Percentiles rank a stretch among this genome's conserved stretches.
Conservation (phyloP, 2,797 vertebrate genomes). For the Balearica regulorum region DNA sequence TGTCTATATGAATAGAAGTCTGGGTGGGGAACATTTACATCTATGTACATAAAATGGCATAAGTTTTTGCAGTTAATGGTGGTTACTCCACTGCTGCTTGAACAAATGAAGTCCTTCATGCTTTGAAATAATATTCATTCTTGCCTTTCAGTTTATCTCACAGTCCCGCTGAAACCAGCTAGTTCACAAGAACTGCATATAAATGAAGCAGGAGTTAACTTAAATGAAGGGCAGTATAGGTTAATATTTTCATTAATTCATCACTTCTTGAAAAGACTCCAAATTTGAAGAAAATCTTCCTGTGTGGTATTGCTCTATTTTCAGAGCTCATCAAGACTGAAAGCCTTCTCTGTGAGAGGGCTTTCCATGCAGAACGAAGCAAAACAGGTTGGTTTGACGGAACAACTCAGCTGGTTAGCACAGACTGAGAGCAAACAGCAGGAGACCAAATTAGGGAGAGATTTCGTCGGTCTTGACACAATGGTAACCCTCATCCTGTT, state of each 20-base stretch:
- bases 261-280: constrained; percentile 6
- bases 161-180: constrained; percentile 6
- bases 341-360: neutral
- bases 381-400: neutral
- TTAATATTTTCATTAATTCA: constrained; percentile 32
- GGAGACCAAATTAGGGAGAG: neutral
- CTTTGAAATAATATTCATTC: constrained; percentile 16
- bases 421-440: constrained; percentile 7
- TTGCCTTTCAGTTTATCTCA: constrained; percentile 21
- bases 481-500: neutral
- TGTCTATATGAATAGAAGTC: neutral
- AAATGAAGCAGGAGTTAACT: constrained; percentile 16
- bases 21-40: neutral
- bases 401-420: neutral
- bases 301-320: neutral
- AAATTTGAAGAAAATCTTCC: constrained; percentile 19
- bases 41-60: neutral
- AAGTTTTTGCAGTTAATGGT: neutral
- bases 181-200: neutral
- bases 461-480: neutral
- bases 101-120: neutral
- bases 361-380: neutral
- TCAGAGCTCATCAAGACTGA: neutral
- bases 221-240: constrained; percentile 2
- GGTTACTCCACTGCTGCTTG: neutral